phyloP scores from a whole-genome alignment of 1,140 invertebrate genomes.

The Liolophura sinensis region DNA sequence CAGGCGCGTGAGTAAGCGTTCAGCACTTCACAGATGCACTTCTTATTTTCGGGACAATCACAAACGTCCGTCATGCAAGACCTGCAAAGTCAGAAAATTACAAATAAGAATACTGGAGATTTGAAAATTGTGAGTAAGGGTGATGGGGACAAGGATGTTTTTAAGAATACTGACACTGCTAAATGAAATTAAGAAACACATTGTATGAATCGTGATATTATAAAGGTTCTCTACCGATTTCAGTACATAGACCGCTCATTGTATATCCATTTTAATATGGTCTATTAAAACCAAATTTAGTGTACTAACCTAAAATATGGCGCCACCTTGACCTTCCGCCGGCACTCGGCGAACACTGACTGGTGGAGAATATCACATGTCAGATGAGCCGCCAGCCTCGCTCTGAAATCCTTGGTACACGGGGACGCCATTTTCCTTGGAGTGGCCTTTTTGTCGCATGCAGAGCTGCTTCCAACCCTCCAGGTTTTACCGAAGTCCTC shows the following conservation, averaged over 20 bases:
- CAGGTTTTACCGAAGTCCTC: conserved; percentile 81
- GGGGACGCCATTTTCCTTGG: conserved; percentile 29
- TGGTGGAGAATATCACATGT: conserved; percentile 45
- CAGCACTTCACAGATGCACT: conserved; percentile 87
- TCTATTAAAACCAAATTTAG: background rate
- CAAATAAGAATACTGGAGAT: conserved; percentile 2
- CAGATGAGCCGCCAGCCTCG: conserved; percentile 31
- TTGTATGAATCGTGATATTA: background rate
- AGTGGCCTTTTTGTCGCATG: conserved; percentile 63
- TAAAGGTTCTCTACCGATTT: background rate
- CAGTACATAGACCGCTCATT: background rate
- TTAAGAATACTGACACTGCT: background rate
- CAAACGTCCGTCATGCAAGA: conserved; percentile 89
- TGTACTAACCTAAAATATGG: conserved; percentile 46
- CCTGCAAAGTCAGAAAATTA: conserved; percentile 51
- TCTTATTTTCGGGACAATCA: conserved; percentile 74
- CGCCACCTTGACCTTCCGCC: conserved; percentile 35
- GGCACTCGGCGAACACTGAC: conserved; percentile 45
- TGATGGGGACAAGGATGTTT: background rate
- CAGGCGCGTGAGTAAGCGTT: conserved; percentile 87
- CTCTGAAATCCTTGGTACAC: conserved; percentile 35
- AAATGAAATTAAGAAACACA: background rate
- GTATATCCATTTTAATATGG: background rate
- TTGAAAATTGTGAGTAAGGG: background rate
- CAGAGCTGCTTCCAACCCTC: conserved; percentile 78